A percentile compares a stretch with the other conserved stretches of the same genome.
phyloP scores from a whole-genome alignment of 2,888 invertebrate genomes.

The Chrysomela aeneicollis region DNA sequence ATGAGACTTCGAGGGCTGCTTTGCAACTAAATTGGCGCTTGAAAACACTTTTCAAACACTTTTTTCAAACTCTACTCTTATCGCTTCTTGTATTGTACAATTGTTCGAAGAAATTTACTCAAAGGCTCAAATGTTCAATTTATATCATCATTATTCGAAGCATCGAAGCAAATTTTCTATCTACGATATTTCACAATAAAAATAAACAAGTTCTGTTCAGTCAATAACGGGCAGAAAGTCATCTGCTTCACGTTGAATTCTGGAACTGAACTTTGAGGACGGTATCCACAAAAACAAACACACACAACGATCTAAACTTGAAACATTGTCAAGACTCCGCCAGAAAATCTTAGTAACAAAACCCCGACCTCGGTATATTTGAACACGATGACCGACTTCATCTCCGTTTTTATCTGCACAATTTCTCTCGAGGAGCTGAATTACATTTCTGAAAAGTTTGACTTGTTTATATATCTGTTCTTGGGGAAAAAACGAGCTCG shows the following conservation, averaged over 20 bases:
- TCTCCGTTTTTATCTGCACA: slow-evolving; percentile 37
- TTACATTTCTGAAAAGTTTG: slow-evolving; percentile 37
- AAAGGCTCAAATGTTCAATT: too few relatives aligned
- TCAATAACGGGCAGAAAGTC: neutral
- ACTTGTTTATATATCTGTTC: slow-evolving; percentile 37
- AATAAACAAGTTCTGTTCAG: neutral
- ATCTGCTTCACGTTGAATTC: neutral
- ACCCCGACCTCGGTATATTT: slow-evolving; percentile 22
- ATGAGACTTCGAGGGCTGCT: too few relatives aligned
- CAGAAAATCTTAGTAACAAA: slow-evolving; percentile 27
- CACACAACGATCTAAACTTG: slow-evolving; percentile 25
- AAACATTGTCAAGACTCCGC: slow-evolving; percentile 26
- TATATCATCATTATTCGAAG: too few relatives aligned
- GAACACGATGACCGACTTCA: slow-evolving; percentile 31
- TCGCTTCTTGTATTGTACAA: too few relatives aligned
- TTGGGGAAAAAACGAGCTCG: slow-evolving; percentile 28
- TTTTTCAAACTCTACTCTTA: too few relatives aligned
- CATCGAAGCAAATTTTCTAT: too few relatives aligned
- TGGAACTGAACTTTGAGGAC: neutral
- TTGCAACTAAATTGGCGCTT: too few relatives aligned
- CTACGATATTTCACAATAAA: neutral
- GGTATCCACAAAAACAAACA: slow-evolving; percentile 13
- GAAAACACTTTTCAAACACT: too few relatives aligned
- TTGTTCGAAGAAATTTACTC: too few relatives aligned
- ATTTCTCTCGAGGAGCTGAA: slow-evolving; percentile 36